Evolutionary conservation across 2,113 vertebrate genomes (phyloP).

Genomic region (Pristiophorus japonicus): DNA sequence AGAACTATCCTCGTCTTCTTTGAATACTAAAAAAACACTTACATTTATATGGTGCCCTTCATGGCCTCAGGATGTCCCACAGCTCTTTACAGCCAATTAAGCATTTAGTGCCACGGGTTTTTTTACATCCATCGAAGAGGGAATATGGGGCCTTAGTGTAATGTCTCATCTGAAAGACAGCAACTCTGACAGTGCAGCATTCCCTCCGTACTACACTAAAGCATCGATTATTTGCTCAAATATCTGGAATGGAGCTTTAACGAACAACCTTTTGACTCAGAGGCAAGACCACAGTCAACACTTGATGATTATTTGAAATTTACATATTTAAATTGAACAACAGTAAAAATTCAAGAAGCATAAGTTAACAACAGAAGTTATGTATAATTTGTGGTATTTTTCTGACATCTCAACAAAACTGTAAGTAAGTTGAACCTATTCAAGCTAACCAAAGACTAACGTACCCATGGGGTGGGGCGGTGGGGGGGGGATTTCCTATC

Average conservation of each 20-base stretch:
- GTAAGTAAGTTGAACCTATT: conserved; percentile 31
- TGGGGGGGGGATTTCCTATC: too few species aligned
- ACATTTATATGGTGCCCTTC: too few species aligned
- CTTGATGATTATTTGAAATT: neutral
- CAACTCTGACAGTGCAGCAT: neutral
- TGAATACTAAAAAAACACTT: too few species aligned
- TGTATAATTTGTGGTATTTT: neutral
- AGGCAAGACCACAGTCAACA: neutral
- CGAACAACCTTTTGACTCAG: neutral
- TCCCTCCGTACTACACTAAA: neutral
- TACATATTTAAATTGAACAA: neutral
- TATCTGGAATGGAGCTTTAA: neutral
- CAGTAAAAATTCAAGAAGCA: neutral
- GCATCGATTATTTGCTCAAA: neutral
- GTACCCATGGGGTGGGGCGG: neutral
- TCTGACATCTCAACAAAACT: neutral
- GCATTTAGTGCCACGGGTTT: neutral
- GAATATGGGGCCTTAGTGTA: neutral
- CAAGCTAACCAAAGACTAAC: conserved; percentile 9
- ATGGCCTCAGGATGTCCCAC: too few species aligned
- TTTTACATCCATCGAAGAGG: neutral
- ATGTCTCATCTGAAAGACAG: neutral
- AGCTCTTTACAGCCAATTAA: neutral
- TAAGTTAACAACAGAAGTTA: neutral
- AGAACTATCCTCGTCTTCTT: too few species aligned